Percentiles rank a stretch among this genome's conserved stretches.
Evolutionary conservation across 2,888 invertebrate genomes (phyloP).

Genomic region (Carabus problematicus): DNA sequence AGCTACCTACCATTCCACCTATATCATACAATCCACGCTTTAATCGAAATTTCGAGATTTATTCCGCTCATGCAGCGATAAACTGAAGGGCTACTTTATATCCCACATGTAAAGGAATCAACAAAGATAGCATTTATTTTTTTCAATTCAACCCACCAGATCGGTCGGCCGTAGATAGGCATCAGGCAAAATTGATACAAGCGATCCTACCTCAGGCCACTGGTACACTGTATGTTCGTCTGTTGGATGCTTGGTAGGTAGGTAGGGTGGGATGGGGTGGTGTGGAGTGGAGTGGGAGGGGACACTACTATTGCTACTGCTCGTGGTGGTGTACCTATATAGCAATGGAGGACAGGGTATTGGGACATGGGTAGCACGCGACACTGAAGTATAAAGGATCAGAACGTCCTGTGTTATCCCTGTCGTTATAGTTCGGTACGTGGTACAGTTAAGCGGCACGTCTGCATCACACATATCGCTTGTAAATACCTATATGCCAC

Average conservation of each 20-base stretch:
- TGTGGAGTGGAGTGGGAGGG: slow-evolving; percentile 9
- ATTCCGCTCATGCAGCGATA: slow-evolving; percentile 2
- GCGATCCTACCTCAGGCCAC: background rate
- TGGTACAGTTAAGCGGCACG: background rate
- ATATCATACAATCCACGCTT: too few relatives aligned
- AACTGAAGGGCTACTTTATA: slow-evolving; percentile 1
- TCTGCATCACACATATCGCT: too few relatives aligned
- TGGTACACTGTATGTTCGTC: background rate
- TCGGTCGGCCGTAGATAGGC: slow-evolving; percentile 25
- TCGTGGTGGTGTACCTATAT: too few relatives aligned
- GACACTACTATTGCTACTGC: background rate
- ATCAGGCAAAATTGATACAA: slow-evolving; percentile 30
- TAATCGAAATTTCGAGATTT: background rate
- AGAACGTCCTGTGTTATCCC: slow-evolving; percentile 22
- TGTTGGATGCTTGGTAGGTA: too few relatives aligned
- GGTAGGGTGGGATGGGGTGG: slow-evolving; percentile 19
- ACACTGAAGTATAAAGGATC: slow-evolving; percentile 32
- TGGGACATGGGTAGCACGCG: slow-evolving; percentile 18
- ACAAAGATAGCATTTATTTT: slow-evolving; percentile 36
- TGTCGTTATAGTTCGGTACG: slow-evolving; percentile 32
- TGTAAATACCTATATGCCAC: too few relatives aligned
- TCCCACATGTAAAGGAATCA: slow-evolving; percentile 17
- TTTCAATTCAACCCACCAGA: slow-evolving; percentile 20
- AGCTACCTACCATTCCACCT: too few relatives aligned
- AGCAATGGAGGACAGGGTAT: too few relatives aligned